Conservation (phyloP, 2,888 invertebrate species). For the Thysanoteuthis rhombus region DNA sequence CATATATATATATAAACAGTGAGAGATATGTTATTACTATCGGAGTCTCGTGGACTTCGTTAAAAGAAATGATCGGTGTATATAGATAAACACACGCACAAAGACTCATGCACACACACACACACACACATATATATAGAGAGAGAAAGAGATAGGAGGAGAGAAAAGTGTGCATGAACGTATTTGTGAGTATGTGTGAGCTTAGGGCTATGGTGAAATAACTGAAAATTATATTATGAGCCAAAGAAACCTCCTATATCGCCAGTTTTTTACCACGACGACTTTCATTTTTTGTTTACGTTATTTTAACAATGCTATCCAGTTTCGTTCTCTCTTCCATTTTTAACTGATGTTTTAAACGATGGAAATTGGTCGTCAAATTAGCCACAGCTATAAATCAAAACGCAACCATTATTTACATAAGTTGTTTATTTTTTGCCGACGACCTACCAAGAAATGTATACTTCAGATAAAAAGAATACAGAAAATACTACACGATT, state of each 20-base stretch:
- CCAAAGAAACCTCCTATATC: neutral
- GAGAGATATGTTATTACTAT: too few relatives aligned
- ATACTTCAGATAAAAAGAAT: neutral
- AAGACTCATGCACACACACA: too few relatives aligned
- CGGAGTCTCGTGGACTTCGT: too few relatives aligned
- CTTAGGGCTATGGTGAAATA: neutral
- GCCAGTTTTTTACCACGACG: neutral
- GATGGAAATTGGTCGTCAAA: neutral
- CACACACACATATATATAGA: too few relatives aligned
- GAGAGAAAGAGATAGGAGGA: too few relatives aligned
- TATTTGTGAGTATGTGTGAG: neutral
- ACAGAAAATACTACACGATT: neutral
- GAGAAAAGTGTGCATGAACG: neutral
- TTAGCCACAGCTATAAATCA: neutral
- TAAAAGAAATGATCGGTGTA: too few relatives aligned
- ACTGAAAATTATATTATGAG: neutral
- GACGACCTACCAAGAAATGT: neutral
- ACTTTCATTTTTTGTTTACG: neutral
- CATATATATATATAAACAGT: too few relatives aligned
- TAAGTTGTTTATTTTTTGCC: slow-evolving; percentile 1
- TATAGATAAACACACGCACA: too few relatives aligned
- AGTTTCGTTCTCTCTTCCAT: neutral
- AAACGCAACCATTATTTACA: neutral
- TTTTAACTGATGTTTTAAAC: neutral
- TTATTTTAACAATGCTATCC: neutral